Base-by-base conservation (phyloP, 2,797 vertebrate species). In the Lophius americanus region DNA sequence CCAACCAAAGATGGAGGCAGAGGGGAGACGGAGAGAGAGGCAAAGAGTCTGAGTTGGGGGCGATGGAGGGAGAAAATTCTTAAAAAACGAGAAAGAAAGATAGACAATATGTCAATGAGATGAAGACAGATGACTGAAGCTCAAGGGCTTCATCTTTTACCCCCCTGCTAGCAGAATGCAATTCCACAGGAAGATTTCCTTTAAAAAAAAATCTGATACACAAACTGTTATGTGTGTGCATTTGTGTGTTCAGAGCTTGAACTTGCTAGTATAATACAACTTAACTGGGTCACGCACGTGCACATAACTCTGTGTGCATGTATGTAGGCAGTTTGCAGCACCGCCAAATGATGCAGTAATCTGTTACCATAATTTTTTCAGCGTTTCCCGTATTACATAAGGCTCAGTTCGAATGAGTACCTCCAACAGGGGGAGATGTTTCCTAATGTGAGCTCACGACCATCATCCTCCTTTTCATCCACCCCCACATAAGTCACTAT, bases 371-470 rank as follows among this genome's bases (percentile, higher is more conserved):
- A 66, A 64, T 72, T 74, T 79, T 79, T 81, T 65, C 23, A 23
- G 64, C 68, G 58, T 72, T 70, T 68, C 72, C 51, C 39, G 33
- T 64, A 60, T 65, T 75, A 56, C 60, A 75, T 62, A 44, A 43
- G 33, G 51, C 57, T 70, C 48, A 11, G 35, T 65, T 67, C 56
- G 44, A 71, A 60, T 47, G 51, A 74, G 70, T 85, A 73, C 83
- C 55, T 88, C 88, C 93, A 91, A 93, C 89, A 94, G 92, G 91
- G 92, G 93, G 92, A 89, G 90, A 90, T 92, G 88, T 93, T 93
- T 91, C 83, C 91, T 91, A 91, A 88, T 88, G 78, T 79, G 85
- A 90, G 75, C 79, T 75, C 76, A 76, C 74, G 70, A 68, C 81
- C 72, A 60, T 80, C 81, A 39, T 82, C 73, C 49, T 65, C 76